Percentiles rank a stretch among this genome's conserved stretches.
Conservation (phyloP, 2,888 invertebrate species). For the Mythimna impura region DNA sequence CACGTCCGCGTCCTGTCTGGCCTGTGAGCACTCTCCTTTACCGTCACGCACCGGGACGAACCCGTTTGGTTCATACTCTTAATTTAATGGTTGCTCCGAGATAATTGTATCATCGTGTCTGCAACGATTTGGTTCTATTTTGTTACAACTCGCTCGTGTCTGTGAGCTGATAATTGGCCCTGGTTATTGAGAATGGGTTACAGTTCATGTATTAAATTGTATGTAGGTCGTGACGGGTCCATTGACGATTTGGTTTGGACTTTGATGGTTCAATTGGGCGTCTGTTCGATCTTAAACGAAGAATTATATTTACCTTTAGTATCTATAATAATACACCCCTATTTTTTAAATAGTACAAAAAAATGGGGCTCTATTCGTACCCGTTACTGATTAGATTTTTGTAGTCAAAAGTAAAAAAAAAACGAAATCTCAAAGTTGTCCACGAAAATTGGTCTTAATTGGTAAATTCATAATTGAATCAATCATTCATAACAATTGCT, state of each 20-base stretch:
- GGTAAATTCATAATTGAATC: too few species aligned
- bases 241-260: background rate
- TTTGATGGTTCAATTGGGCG: background rate
- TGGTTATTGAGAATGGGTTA: conserved; percentile 32
- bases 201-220: conserved; percentile 2
- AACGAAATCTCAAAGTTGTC: too few species aligned
- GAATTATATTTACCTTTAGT: background rate
- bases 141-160: conserved; percentile 42
- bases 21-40: conserved; percentile 54
- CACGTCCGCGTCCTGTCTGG: background rate
- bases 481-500: too few species aligned
- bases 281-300: background rate
- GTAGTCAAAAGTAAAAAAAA: too few species aligned
- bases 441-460: too few species aligned
- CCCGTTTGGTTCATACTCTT: conserved; percentile 68
- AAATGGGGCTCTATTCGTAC: too few species aligned
- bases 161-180: conserved; percentile 22
- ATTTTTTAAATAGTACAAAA: too few species aligned
- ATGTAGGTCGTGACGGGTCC: background rate
- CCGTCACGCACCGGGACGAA: conserved; percentile 62
- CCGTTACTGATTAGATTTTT: too few species aligned
- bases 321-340: too few species aligned
- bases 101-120: conserved; percentile 71
- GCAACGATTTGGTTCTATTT: conserved; percentile 53
- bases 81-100: conserved; percentile 70